Base-by-base conservation (phyloP, 2,113 vertebrate genomes). In the Seriola dumerili region DNA sequence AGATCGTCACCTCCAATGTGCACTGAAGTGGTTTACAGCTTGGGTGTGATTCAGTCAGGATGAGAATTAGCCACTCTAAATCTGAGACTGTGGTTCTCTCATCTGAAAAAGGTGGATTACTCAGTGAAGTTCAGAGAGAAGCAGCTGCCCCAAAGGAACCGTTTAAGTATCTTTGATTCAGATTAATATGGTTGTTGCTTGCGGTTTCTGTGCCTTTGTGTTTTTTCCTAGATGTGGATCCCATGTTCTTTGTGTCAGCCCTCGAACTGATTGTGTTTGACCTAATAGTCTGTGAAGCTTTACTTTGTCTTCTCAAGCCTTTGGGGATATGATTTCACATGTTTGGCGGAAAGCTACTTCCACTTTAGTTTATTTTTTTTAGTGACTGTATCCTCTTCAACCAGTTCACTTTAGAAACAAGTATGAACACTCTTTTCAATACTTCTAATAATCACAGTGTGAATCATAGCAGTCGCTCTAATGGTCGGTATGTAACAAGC, bases 1-100 rank as follows among this genome's bases (percentile, higher is more conserved):
- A 76, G 65, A 86, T 55, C 11, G 48, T 76, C 80, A 81, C 63
- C 50, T 91, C 59, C 32, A 46, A 23, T 72, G 17, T 72, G 32
- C 62, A 23, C 23, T 8, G 4, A 3, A 46, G 65, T 62, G 66
- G 17, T 74, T 69, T 78, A 44, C 55, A 48, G 58, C 13, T 42
- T 2, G 19, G 11, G 2, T 38, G 38, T 2, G 55, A 55, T 40
- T 42, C 19, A 63, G 32, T 32, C 25, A 46, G 29, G 23, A 58
- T 57, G 11, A 46, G 25, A 64, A 67, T 61, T 6, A 66, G 66
- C 36, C 44, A 8, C 14, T 62, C 4, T 21, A 12, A 13, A 6
- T 19, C 48, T 25, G 52, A 50, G 57, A 48, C 21, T 38, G 19
- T 13, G 46, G 5, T 29, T 46, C 14, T 25, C 46, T 63, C 44